phyloP scores from a whole-genome alignment of 2,113 vertebrate species.

The Zapus hudsonius region DNA sequence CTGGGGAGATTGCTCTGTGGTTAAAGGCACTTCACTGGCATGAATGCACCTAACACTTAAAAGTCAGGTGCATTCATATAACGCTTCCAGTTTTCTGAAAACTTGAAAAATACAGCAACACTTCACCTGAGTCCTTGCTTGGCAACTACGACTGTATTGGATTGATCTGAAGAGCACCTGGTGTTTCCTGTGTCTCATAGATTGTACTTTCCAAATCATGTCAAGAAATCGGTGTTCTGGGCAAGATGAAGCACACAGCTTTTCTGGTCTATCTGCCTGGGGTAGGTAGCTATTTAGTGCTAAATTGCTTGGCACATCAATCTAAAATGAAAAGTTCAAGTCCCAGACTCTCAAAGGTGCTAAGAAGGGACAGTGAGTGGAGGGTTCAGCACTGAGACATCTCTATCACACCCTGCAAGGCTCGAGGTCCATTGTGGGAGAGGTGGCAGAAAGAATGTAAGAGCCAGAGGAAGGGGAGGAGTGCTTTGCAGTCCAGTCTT shows the following conservation, averaged over 20 bases:
- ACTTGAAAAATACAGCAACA: neutral
- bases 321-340: neutral
- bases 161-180: neutral
- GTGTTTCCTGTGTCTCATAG: neutral
- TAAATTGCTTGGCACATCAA: neutral
- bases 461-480: no score
- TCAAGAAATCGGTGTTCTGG: conserved; percentile 3
- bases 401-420: no score
- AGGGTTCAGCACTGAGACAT: no score
- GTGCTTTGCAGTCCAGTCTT: no score
- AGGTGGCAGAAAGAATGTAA: no score
- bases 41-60: neutral
- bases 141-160: neutral
- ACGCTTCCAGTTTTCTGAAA: conserved; percentile 12
- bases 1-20: no score
- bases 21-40: no score
- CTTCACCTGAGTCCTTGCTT: neutral
- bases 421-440: no score
- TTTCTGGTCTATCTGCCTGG: neutral
- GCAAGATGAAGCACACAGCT: neutral
- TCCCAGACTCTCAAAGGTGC: no score
- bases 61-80: conserved; percentile 15
- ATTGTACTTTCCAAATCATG: neutral
- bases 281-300: neutral
- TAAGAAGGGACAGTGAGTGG: no score